Percentiles rank a stretch among this genome's conserved stretches.
These are phyloP conservation scores for Lathamus discolor DNA, from an alignment of 2,113 vertebrate genomes.

Conservation along the genomic window DNA sequence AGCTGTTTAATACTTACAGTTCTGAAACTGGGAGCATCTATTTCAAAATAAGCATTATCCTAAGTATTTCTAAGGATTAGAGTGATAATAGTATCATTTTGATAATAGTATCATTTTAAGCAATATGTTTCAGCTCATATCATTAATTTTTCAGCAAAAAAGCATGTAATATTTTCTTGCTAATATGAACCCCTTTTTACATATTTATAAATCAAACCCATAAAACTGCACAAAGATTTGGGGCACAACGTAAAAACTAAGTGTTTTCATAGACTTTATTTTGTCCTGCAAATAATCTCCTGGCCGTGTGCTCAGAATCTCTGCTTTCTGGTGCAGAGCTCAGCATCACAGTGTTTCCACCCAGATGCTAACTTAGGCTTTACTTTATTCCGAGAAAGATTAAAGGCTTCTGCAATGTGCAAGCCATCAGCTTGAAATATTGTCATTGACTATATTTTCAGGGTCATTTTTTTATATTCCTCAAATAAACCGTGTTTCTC, in stretches of 20 bases:
- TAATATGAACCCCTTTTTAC: neutral
- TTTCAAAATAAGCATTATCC: neutral
- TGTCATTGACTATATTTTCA: neutral
- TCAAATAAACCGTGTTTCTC: neutral
- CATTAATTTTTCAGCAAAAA: neutral
- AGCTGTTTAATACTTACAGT: neutral
- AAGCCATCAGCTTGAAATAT: neutral
- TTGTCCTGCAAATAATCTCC: neutral
- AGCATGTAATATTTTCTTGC: neutral
- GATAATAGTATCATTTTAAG: neutral
- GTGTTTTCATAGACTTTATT: neutral
- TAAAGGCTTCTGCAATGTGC: neutral
- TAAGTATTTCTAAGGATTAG: neutral
- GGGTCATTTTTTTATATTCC: neutral
- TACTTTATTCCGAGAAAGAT: neutral
- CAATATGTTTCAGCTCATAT: neutral
- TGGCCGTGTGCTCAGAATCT: neutral
- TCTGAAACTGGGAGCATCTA: neutral
- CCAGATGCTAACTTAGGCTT: neutral
- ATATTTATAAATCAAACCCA: neutral
- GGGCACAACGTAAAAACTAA: neutral
- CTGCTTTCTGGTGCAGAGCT: neutral
- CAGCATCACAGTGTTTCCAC: neutral
- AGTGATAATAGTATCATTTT: neutral
- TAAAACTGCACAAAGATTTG: neutral